These are phyloP conservation scores for Selenia dentaria DNA, from an alignment of 2,888 invertebrate genomes.

Conservation along the genomic window DNA sequence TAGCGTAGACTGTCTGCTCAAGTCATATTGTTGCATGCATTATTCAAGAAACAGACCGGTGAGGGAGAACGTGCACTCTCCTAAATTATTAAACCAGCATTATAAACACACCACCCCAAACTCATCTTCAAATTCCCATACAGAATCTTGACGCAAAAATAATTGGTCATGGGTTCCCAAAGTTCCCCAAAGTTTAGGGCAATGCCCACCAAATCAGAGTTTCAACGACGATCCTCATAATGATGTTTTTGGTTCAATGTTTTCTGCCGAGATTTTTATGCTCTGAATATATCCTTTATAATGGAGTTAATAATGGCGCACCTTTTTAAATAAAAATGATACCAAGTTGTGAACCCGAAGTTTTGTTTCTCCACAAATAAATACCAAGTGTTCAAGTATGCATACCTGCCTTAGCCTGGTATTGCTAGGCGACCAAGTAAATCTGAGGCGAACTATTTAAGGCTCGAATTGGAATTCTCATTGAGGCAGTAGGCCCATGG, in stretches of 20 bases:
- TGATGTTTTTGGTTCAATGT: constrained; percentile 27
- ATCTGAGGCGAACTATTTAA: constrained; percentile 67
- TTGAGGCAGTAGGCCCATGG: constrained; percentile 76
- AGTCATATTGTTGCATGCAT: constrained; percentile 77
- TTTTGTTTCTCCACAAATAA: neutral
- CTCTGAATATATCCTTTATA: neutral
- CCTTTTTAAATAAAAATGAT: neutral
- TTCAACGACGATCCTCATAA: constrained; percentile 35
- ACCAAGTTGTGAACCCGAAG: neutral
- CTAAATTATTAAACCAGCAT: constrained; percentile 82
- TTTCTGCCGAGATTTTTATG: constrained; percentile 8
- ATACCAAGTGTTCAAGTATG: constrained; percentile 4
- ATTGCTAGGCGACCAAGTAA: constrained; percentile 48
- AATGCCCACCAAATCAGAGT: constrained; percentile 29
- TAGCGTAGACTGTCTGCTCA: constrained; percentile 48
- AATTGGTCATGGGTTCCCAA: constrained; percentile 46
- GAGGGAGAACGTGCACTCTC: constrained; percentile 63
- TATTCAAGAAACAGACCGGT: constrained; percentile 69
- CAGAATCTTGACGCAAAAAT: constrained; percentile 60
- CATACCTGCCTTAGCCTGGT: constrained; percentile 14
- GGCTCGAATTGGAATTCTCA: constrained; percentile 75
- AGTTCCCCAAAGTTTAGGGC: constrained; percentile 35
- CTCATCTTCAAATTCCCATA: constrained; percentile 62
- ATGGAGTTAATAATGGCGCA: constrained; percentile 1
- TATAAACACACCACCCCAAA: constrained; percentile 73